Evolutionary conservation across 2,113 vertebrate genomes (phyloP).

Genomic region (Gymnarchus niloticus): DNA sequence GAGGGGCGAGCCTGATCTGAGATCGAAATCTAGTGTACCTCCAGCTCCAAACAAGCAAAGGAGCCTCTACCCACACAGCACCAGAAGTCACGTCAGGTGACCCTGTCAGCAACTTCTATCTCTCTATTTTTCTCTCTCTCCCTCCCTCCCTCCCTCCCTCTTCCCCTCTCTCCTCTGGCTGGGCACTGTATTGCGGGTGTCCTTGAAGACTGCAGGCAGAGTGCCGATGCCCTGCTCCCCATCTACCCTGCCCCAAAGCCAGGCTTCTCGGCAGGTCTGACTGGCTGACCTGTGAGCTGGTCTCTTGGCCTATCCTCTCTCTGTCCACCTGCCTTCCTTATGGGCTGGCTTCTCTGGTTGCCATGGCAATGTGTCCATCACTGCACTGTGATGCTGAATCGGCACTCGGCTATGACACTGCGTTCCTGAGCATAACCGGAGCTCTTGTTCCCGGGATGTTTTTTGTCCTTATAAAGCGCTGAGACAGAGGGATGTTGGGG

Average conservation of each 20-base stretch:
- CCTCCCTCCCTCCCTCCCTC: slow-evolving; percentile 20
- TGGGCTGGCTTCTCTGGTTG: slow-evolving; percentile 30
- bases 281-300: not conserved
- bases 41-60: not conserved
- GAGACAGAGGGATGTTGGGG: no score
- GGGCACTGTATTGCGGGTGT: slow-evolving; percentile 33
- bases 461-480: no score
- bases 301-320: slow-evolving; percentile 36
- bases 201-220: slow-evolving; percentile 36
- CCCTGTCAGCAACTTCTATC: not conserved
- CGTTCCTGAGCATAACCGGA: slow-evolving; percentile 30
- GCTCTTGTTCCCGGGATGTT: no score
- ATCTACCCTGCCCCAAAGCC: slow-evolving; percentile 13
- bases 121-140: not conserved
- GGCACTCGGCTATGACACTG: slow-evolving; percentile 54
- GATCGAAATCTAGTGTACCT: no score
- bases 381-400: slow-evolving; percentile 31
- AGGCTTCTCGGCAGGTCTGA: not conserved
- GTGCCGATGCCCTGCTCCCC: slow-evolving; percentile 41
- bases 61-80: not conserved
- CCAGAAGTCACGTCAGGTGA: not conserved
- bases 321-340: slow-evolving; percentile 24
- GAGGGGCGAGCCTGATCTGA: no score
- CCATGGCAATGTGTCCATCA: slow-evolving; percentile 38
- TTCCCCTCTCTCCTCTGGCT: slow-evolving; percentile 21